Evolutionary conservation across 2,113 vertebrate species (phyloP).

Genomic region (Leiothrix lutea): DNA sequence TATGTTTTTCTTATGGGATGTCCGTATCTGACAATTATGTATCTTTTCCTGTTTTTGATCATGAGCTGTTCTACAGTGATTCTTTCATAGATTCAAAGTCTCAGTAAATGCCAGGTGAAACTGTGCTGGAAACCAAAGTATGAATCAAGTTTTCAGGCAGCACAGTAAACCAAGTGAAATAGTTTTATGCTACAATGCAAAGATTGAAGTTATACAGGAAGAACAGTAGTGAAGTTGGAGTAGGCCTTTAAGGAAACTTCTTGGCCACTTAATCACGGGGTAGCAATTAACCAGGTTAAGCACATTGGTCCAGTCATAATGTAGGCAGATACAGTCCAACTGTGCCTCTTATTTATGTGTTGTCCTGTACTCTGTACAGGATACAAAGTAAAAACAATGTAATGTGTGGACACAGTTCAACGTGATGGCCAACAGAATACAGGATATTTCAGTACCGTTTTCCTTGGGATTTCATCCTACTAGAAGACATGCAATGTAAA

Average conservation of each 20-base stretch:
- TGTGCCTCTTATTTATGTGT: background rate
- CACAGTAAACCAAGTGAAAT: background rate
- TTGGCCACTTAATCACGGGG: background rate
- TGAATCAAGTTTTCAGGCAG: background rate
- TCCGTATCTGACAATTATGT: background rate
- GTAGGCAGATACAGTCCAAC: background rate
- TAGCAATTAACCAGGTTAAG: background rate
- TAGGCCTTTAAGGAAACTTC: background rate
- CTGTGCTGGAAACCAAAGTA: background rate
- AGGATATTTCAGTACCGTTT: background rate
- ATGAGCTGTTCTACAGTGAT: background rate
- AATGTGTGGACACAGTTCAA: background rate
- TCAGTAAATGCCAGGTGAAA: background rate
- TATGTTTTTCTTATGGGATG: background rate
- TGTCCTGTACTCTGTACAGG: background rate
- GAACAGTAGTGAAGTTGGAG: background rate
- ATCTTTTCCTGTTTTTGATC: background rate
- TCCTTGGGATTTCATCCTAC: background rate
- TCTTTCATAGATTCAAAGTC: background rate
- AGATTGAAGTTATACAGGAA: background rate
- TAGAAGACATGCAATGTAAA: background rate
- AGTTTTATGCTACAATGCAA: background rate
- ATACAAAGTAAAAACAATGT: background rate
- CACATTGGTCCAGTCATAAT: background rate
- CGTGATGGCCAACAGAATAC: background rate